phyloP scores from a whole-genome alignment of 2,113 vertebrate species.

The Alligator sinensis region DNA sequence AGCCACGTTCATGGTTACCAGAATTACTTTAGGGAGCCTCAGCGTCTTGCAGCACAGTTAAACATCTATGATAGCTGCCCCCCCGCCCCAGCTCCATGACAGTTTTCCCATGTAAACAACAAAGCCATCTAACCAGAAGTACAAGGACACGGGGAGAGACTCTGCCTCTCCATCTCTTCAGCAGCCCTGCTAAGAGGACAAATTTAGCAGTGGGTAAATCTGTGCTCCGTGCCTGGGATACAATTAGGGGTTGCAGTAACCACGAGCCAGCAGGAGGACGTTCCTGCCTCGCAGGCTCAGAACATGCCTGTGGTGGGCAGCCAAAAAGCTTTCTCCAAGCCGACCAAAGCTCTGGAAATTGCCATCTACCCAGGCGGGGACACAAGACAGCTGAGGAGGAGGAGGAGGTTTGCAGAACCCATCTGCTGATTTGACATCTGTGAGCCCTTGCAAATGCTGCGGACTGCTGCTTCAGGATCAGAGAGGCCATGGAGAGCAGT shows the following conservation, averaged over 20 bases:
- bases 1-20: not conserved
- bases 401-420: not conserved
- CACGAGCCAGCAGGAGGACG: not conserved
- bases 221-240: not conserved
- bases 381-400: not conserved
- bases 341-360: not conserved
- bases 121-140: not conserved
- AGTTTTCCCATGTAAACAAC: not conserved
- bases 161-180: fast-evolving
- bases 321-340: not conserved
- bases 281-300: not conserved
- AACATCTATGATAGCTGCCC: not conserved
- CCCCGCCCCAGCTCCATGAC: not conserved
- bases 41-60: fast-evolving
- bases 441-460: not conserved
- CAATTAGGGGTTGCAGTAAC: constrained; percentile 7
- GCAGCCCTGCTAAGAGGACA: constrained; percentile 10
- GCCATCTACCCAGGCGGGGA: not conserved
- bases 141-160: not conserved
- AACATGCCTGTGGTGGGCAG: constrained; percentile 32
- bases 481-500: not conserved
- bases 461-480: not conserved
- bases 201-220: constrained; percentile 40
- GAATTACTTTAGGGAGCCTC: not conserved
- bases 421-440: not conserved